Percentiles rank a stretch among this genome's conserved stretches.
phyloP scores from a whole-genome alignment of 2,113 vertebrate species.

The Menura novaehollandiae region DNA sequence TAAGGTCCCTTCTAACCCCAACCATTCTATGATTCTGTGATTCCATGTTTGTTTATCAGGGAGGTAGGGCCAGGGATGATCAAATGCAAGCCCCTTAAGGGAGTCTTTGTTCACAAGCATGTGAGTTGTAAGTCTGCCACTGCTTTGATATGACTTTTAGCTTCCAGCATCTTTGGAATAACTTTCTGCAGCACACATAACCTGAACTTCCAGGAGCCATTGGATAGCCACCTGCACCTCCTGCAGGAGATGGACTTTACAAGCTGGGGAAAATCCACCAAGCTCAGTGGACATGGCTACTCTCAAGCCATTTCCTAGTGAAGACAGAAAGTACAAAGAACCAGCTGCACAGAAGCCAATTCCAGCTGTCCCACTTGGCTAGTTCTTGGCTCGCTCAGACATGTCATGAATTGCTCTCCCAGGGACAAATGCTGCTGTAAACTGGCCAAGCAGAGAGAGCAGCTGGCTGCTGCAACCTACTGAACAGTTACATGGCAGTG shows the following conservation, averaged over 20 bases:
- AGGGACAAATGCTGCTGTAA: not conserved
- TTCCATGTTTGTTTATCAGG: not conserved
- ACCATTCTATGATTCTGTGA: not conserved
- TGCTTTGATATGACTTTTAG: not conserved
- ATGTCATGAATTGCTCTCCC: not conserved
- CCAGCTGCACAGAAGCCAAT: not conserved
- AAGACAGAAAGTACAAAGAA: not conserved
- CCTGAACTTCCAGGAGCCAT: not conserved
- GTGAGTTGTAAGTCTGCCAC: not conserved
- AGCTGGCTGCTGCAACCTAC: not conserved
- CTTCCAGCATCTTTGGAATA: not conserved
- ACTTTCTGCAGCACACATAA: not conserved
- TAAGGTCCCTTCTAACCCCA: not conserved
- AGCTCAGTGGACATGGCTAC: not conserved
- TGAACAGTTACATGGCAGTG: not conserved
- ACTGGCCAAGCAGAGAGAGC: not conserved
- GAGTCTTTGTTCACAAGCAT: not conserved
- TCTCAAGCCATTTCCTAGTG: not conserved
- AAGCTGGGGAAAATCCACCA: accelerated
- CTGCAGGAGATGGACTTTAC: not conserved
- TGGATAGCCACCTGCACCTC: not conserved
- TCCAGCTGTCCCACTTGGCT: not conserved
- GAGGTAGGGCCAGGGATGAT: not conserved
- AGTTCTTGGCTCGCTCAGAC: not conserved
- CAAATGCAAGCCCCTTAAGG: not conserved